Evolutionary conservation across 2,888 invertebrate species (phyloP).

Genomic region (Heteropelma amictum): DNA sequence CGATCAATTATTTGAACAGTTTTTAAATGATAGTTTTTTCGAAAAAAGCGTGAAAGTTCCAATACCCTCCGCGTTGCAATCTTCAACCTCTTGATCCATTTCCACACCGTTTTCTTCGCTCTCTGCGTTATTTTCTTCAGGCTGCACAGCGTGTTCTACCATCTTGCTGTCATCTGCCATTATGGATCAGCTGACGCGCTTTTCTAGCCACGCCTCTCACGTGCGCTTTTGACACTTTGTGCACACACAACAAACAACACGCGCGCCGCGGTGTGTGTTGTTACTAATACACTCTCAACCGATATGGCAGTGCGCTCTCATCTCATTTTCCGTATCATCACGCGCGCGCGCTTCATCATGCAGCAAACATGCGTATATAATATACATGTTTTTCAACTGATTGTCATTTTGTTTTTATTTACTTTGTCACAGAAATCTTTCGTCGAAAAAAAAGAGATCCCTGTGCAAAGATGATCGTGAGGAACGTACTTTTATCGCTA

Average conservation of each 20-base stretch:
- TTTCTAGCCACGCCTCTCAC: conserved; percentile 42
- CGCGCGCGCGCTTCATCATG: too few relatives aligned
- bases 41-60: not conserved
- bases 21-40: not conserved
- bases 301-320: too few relatives aligned
- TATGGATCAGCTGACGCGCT: conserved; percentile 48
- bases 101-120: conserved; percentile 48
- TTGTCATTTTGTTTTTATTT: too few relatives aligned
- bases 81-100: conserved; percentile 40
- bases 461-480: too few relatives aligned
- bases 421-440: too few relatives aligned
- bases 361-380: too few relatives aligned
- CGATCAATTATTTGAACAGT: not conserved
- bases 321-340: too few relatives aligned
- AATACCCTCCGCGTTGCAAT: conserved; percentile 53
- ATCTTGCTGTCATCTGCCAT: conserved; percentile 68
- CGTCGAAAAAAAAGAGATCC: too few relatives aligned
- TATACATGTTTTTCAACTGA: too few relatives aligned
- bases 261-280: too few relatives aligned
- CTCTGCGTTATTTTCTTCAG: conserved; percentile 59
- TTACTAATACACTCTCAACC: not conserved
- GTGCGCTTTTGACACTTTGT: not conserved
- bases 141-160: conserved; percentile 67
- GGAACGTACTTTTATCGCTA: too few relatives aligned
- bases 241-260: too few relatives aligned